Evolutionary conservation across 1,140 invertebrate genomes (phyloP).

Genomic region (Luehdorfia chinensis): DNA sequence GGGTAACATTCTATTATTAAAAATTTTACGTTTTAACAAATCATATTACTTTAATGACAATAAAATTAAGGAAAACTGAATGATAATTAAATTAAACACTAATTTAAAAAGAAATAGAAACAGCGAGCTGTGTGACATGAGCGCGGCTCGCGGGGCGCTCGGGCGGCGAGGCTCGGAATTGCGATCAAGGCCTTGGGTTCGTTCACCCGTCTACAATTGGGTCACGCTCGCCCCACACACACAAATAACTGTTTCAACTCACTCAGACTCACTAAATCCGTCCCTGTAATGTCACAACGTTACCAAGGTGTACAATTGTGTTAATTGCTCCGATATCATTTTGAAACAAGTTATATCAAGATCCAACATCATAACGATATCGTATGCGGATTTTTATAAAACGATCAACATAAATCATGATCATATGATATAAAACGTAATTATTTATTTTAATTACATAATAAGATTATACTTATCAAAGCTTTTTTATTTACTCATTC

Average conservation of each 20-base stretch:
- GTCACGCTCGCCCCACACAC: slow-evolving; percentile 61
- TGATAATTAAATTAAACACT: too few species aligned
- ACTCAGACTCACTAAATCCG: slow-evolving; percentile 52
- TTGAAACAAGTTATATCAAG: slow-evolving; percentile 15
- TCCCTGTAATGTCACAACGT: slow-evolving; percentile 36
- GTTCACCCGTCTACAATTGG: slow-evolving; percentile 64
- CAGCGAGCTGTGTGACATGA: slow-evolving; percentile 6
- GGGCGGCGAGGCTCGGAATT: slow-evolving; percentile 45
- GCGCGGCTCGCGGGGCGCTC: slow-evolving; percentile 27
- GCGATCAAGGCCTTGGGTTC: slow-evolving; percentile 72
- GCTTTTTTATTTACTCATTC: too few species aligned
- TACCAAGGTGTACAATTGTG: slow-evolving; percentile 19
- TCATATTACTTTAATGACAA: too few species aligned
- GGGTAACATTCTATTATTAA: too few species aligned
- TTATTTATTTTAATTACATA: neutral
- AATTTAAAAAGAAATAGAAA: too few species aligned
- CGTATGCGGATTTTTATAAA: neutral
- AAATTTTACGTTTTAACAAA: too few species aligned
- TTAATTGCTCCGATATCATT: slow-evolving; percentile 15
- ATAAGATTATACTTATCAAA: too few species aligned
- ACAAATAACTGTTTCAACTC: slow-evolving; percentile 66
- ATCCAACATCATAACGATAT: neutral
- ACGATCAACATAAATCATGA: neutral
- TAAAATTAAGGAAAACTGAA: too few species aligned
- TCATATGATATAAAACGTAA: neutral